Percentiles rank a stretch among this genome's conserved stretches.
Conservation (phyloP, 2,888 invertebrate species). For the Lysandra coridon region DNA sequence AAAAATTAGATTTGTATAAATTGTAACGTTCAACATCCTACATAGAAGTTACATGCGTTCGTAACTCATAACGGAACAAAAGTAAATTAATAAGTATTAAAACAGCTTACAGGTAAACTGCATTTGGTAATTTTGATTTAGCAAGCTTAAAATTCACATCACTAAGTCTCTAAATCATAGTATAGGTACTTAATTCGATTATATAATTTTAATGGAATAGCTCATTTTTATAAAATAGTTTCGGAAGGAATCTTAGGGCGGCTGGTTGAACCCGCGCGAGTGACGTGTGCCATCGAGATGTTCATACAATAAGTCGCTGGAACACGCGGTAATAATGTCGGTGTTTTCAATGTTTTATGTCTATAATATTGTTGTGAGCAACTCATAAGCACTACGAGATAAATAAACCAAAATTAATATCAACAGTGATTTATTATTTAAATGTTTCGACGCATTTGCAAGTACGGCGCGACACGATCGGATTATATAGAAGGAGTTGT, state of each 20-base stretch:
- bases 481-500: neutral
- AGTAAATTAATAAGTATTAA: slow-evolving; percentile 25
- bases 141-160: slow-evolving; percentile 16
- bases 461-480: neutral
- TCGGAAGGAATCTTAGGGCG: slow-evolving; percentile 23
- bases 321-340: slow-evolving; percentile 54
- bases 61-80: slow-evolving; percentile 22
- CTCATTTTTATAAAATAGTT: slow-evolving; percentile 19
- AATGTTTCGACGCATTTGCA: slow-evolving; percentile 24
- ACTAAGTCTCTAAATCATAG: slow-evolving; percentile 23
- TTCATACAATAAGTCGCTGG: slow-evolving; percentile 43
- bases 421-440: slow-evolving; percentile 47
- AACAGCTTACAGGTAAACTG: slow-evolving; percentile 30
- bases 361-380: slow-evolving; percentile 61
- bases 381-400: slow-evolving; percentile 68
- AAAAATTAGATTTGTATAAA: neutral
- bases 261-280: slow-evolving; percentile 39
- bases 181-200: slow-evolving; percentile 30
- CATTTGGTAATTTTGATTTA: slow-evolving; percentile 27
- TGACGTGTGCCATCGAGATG: slow-evolving; percentile 55
- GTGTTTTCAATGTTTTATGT: slow-evolving; percentile 64
- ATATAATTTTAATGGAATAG: slow-evolving; percentile 11
- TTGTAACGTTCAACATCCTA: neutral
- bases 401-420: slow-evolving; percentile 66
- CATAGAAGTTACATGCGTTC: neutral